Conservation (phyloP, 1,140 invertebrate genomes). For the Drosophila sechellia region DNA sequence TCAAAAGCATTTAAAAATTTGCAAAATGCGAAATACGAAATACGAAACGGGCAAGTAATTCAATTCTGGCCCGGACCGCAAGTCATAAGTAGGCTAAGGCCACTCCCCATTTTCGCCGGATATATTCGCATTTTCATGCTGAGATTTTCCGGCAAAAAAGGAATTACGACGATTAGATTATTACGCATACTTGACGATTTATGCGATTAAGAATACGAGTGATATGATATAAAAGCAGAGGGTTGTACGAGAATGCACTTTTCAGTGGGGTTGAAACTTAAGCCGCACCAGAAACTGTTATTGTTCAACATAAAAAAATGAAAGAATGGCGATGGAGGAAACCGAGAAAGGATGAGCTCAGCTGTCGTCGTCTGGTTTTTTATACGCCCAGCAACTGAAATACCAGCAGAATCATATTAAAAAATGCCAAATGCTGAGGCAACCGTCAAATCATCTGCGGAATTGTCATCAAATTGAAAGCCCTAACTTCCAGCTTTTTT, state of each 20-base stretch:
- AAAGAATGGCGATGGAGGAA: background rate
- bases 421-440: conserved; percentile 77
- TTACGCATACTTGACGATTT: conserved; percentile 79
- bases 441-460: conserved; percentile 79
- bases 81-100: conserved; percentile 59
- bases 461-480: conserved; percentile 82
- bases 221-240: conserved; percentile 53
- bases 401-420: conserved; percentile 73
- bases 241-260: conserved; percentile 41
- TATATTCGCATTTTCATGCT: conserved; percentile 42
- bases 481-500: conserved; percentile 26
- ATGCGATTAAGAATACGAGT: conserved; percentile 64
- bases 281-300: conserved; percentile 50
- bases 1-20: conserved; percentile 80
- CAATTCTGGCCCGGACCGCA: conserved; percentile 50
- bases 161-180: conserved; percentile 80
- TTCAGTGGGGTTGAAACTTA: conserved; percentile 24
- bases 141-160: conserved; percentile 57
- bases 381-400: conserved; percentile 51
- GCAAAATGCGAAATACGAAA: conserved; percentile 55
- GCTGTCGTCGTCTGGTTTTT: conserved; percentile 57
- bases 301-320: conserved; percentile 45
- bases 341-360: conserved; percentile 57
- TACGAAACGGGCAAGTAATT: conserved; percentile 64
- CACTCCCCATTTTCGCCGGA: background rate